Base-by-base conservation (phyloP, 2,888 invertebrate species). In the Sarcophaga subvicina region DNA sequence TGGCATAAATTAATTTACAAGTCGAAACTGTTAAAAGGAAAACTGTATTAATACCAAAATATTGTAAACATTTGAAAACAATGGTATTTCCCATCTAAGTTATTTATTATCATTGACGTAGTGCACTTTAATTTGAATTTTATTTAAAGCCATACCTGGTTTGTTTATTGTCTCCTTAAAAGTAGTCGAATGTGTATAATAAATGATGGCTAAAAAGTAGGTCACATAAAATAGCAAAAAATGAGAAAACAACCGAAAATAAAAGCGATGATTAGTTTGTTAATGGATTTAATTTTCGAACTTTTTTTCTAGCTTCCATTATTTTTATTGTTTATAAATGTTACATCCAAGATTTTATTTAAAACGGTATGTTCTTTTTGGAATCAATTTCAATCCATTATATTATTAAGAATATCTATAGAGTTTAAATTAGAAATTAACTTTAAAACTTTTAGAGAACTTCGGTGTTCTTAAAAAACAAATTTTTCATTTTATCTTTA, bases 261-360 rank as follows among this genome's bases (percentile, higher is more conserved):
- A 54, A 63, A 22, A 25, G 45, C 22, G 67, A 76, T 71, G 37
- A 59, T 12, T 63, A 54, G 17, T 54, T 54, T 14, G 10, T 45
- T 63, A 12, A 11, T 59, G 54, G 54, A 66, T 27, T 54, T 59
- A 22, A 27, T 27, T 78, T 62, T 20, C 67, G 49, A 45, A n/a
- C 47, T 76, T 71, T 62, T 67, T 76, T 71, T 62, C 60, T 27
- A 76, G 66, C 78, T 79, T 86, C 67, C 76, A 86, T 79, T 60
- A 78, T 85, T 81, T 82, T 82, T 81, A 81, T 85, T 78, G 67
- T 67, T 67, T 69, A 37, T 78, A 37, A 37, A 49, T 71, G 60
- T 63, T 67, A 20, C 75, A 78, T 78, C 73, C 78, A 78, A 78
- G 85, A 78, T 73, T 75, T 45, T 77, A 47, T 49, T 20, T 60